These are phyloP conservation scores for Montipora capricornis DNA, from an alignment of 64 coral and sea anemone genomes.

Conservation along the genomic window DNA sequence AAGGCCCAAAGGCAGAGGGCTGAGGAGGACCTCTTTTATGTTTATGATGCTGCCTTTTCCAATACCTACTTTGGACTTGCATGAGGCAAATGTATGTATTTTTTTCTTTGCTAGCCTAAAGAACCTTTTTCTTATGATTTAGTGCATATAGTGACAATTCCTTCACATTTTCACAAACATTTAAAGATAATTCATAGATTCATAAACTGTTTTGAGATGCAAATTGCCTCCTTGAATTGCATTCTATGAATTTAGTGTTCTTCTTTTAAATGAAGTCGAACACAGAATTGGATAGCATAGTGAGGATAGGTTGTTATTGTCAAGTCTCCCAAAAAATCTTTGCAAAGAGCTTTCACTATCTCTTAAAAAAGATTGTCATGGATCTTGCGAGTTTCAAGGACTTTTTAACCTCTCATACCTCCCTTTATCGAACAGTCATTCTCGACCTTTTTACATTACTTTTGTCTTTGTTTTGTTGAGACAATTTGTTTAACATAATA, in stretches of 20 bases:
- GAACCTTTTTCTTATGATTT: neutral
- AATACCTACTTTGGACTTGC: neutral
- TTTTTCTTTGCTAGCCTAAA: neutral
- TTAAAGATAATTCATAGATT: neutral
- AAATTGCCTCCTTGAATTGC: neutral
- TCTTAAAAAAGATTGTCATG: too few relatives aligned
- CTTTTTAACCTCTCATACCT: too few relatives aligned
- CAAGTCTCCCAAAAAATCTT: neutral
- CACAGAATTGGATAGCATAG: neutral
- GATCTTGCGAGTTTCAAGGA: too few relatives aligned
- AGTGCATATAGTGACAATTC: neutral
- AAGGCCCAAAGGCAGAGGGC: neutral
- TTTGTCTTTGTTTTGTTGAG: too few relatives aligned
- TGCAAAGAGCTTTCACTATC: too few relatives aligned
- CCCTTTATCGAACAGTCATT: too few relatives aligned
- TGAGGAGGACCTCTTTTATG: neutral
- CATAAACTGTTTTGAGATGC: neutral
- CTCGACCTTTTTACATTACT: too few relatives aligned
- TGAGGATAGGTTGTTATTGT: neutral
- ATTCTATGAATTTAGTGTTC: too few relatives aligned
- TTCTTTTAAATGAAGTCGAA: too few relatives aligned
- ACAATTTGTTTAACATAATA: too few relatives aligned
- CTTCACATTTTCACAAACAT: neutral
- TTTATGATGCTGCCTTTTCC: slow-evolving; percentile 1
- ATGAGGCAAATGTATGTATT: neutral